A percentile compares a stretch with the other conserved stretches of the same genome.
phyloP scores from a whole-genome alignment of 2,113 vertebrate genomes.

The Pollimyrus isidori region DNA sequence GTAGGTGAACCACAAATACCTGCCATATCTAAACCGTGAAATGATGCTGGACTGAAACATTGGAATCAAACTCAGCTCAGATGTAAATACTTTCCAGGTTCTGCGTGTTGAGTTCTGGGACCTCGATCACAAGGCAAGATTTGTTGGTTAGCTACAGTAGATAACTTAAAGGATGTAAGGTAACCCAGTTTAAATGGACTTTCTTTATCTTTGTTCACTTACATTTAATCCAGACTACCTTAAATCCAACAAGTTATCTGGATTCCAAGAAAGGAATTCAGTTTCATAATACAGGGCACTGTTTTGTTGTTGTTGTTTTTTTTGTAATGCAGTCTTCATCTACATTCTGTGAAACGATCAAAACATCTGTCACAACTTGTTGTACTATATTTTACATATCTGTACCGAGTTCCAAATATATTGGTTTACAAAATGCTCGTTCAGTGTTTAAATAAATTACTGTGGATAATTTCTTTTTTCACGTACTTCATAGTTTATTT shows the following conservation, averaged over 20 bases:
- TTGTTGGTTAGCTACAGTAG: background rate
- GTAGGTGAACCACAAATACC: background rate
- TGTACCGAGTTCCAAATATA: background rate
- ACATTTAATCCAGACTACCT: background rate
- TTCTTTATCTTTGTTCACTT: background rate
- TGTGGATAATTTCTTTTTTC: background rate
- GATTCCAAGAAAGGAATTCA: background rate
- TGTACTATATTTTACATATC: background rate
- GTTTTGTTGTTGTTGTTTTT: background rate
- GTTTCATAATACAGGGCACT: background rate
- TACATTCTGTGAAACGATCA: background rate
- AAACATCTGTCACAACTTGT: background rate
- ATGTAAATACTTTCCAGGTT: conserved; percentile 11
- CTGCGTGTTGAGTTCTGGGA: background rate
- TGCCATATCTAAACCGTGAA: background rate
- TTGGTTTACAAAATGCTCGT: background rate
- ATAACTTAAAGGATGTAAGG: background rate
- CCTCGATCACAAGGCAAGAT: background rate
- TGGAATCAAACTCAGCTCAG: background rate
- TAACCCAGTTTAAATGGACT: background rate
- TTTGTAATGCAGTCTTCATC: background rate
- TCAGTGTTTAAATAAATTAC: conserved; percentile 2
- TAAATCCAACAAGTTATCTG: background rate
- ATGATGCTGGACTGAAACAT: background rate
- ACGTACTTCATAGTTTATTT: background rate